A percentile compares a stretch with the other conserved stretches of the same genome.
phyloP scores from a whole-genome alignment of 1,140 invertebrate genomes.

The Globodera rostochiensis region DNA sequence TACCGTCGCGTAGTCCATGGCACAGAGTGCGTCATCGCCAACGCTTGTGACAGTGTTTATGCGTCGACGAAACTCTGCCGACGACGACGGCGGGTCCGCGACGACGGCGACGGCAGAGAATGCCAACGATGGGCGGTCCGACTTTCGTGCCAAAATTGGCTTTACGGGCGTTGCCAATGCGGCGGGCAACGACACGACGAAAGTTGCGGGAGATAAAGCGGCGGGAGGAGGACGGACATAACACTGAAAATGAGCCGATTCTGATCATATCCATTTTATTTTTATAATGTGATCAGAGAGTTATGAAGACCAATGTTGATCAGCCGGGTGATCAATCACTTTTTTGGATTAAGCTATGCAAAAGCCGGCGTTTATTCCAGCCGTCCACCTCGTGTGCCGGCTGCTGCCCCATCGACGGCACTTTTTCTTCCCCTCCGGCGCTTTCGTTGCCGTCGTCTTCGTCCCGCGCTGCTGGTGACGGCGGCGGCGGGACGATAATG shows the following conservation, averaged over 20 bases:
- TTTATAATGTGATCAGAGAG: too few relatives aligned
- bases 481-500: conserved; percentile 1
- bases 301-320: too few relatives aligned
- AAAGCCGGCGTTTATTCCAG: too few relatives aligned
- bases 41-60: conserved; percentile 1
- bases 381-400: background rate
- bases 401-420: background rate
- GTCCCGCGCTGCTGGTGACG: background rate
- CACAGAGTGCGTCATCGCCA: background rate
- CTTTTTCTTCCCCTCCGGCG: background rate
- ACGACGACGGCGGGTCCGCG: background rate
- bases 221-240: background rate
- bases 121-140: background rate
- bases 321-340: too few relatives aligned
- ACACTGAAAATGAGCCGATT: background rate
- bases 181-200: background rate
- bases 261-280: too few relatives aligned
- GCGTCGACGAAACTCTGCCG: background rate
- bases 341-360: too few relatives aligned
- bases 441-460: background rate
- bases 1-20: conserved; percentile 14
- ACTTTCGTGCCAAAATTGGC: conserved; percentile 1
- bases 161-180: background rate
- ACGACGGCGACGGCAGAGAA: background rate
- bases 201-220: background rate